Conservation (phyloP, 2,888 invertebrate genomes). For the Steromphala cineraria region DNA sequence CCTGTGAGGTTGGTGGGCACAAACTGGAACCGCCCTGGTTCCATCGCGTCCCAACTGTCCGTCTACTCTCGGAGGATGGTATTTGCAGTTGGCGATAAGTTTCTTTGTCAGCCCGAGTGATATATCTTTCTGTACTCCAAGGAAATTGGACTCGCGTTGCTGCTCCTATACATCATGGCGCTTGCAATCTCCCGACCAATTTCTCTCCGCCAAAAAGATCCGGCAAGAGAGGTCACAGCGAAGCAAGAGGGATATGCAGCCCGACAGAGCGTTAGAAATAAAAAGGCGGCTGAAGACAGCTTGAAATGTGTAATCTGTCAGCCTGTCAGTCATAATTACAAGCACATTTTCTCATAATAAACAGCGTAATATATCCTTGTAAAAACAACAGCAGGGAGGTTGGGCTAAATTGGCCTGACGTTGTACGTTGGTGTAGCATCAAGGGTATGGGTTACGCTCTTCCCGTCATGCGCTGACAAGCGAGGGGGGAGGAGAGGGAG, state of each 20-base stretch:
- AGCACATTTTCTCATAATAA: slow-evolving; percentile 30
- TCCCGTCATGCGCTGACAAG: slow-evolving; percentile 30
- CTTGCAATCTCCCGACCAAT: slow-evolving; percentile 2
- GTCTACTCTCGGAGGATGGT: not conserved
- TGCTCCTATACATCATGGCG: slow-evolving; percentile 28
- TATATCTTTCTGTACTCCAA: slow-evolving; percentile 25
- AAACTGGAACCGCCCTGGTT: not conserved
- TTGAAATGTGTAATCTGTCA: slow-evolving; percentile 24
- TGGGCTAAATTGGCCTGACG: not conserved
- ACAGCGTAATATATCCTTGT: slow-evolving; percentile 19
- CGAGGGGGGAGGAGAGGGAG: not conserved
- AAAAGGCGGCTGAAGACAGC: not conserved
- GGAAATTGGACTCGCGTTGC: slow-evolving; percentile 26
- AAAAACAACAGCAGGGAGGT: not conserved
- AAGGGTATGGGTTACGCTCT: slow-evolving; percentile 32
- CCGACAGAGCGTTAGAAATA: slow-evolving; percentile 16
- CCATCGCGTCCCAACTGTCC: not conserved
- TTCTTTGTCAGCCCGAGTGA: slow-evolving; percentile 23
- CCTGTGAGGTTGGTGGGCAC: not conserved
- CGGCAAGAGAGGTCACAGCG: not conserved
- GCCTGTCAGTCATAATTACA: slow-evolving; percentile 28
- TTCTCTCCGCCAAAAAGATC: slow-evolving; percentile 8
- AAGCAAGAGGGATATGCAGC: not conserved
- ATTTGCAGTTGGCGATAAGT: slow-evolving; percentile 8
- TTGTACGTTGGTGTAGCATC: slow-evolving; percentile 12